A percentile compares a stretch with the other conserved stretches of the same genome.
These are phyloP conservation scores for Molanna angustata DNA, from an alignment of 2,888 invertebrate genomes.

Conservation along the genomic window DNA sequence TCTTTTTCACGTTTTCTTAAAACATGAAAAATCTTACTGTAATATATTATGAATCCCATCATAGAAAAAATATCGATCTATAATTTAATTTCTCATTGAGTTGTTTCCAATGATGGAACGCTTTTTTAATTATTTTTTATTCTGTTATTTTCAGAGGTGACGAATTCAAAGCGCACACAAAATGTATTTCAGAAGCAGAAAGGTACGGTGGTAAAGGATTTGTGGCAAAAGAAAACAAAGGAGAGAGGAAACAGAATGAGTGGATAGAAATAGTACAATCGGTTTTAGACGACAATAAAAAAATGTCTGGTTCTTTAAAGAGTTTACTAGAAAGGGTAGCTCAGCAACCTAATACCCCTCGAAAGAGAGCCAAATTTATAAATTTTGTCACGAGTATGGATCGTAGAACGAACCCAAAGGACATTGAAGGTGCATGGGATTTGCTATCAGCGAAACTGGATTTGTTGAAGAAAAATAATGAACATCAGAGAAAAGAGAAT, in stretches of 20 bases:
- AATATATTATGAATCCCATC: too few species aligned
- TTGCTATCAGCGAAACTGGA: slow-evolving; percentile 57
- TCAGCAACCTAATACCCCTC: slow-evolving; percentile 76
- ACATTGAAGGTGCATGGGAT: slow-evolving; percentile 69
- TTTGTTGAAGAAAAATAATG: slow-evolving; percentile 41
- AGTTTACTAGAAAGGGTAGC: slow-evolving; percentile 66
- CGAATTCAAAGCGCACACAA: slow-evolving; percentile 74
- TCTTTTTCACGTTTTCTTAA: too few species aligned
- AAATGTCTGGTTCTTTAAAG: slow-evolving; percentile 56
- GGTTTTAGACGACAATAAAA: slow-evolving; percentile 57
- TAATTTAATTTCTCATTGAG: neutral
- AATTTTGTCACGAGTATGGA: slow-evolving; percentile 71
- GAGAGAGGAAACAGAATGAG: slow-evolving; percentile 79
- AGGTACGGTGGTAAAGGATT: slow-evolving; percentile 85
- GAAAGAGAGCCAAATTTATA: slow-evolving; percentile 80
- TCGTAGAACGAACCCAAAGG: slow-evolving; percentile 53
- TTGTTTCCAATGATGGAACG: neutral
- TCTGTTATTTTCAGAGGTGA: slow-evolving; percentile 63
- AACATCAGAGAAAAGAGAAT: slow-evolving; percentile 2
- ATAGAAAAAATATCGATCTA: too few species aligned
- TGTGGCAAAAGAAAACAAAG: slow-evolving; percentile 74
- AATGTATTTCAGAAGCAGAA: slow-evolving; percentile 83
- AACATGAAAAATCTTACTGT: too few species aligned
- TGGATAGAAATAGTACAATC: slow-evolving; percentile 75
- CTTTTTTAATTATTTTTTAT: slow-evolving; percentile 18